These are phyloP conservation scores for Drosophila mayaguana DNA, from an alignment of 2,888 invertebrate species.

Conservation along the genomic window DNA sequence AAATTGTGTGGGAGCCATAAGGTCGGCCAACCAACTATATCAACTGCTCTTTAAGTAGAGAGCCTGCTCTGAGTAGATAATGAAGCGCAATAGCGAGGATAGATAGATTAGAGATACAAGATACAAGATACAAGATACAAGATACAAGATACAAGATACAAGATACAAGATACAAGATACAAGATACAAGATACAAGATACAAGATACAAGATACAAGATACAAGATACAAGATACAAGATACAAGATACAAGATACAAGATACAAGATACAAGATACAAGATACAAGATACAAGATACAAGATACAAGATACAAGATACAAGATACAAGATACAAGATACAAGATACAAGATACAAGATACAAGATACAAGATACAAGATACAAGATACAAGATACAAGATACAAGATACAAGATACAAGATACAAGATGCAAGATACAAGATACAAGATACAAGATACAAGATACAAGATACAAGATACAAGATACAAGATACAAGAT, in stretches of 20 bases:
- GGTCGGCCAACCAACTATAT: neutral
- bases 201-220: too few relatives aligned
- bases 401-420: neutral
- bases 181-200: neutral
- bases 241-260: neutral
- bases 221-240: too few relatives aligned
- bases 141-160: too few relatives aligned
- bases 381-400: neutral
- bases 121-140: neutral
- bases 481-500: neutral
- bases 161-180: too few relatives aligned
- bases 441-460: neutral
- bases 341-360: neutral
- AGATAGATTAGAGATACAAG: neutral
- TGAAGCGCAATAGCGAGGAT: neutral
- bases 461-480: neutral
- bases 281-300: neutral
- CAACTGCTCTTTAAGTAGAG: neutral
- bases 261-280: neutral
- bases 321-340: neutral
- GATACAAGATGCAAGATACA: neutral
- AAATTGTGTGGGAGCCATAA: slow-evolving; percentile 30
- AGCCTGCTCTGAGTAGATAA: neutral
- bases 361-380: neutral
- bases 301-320: neutral